Base-by-base conservation (phyloP, 1,140 invertebrate species). In the Araneus ventricosus region DNA sequence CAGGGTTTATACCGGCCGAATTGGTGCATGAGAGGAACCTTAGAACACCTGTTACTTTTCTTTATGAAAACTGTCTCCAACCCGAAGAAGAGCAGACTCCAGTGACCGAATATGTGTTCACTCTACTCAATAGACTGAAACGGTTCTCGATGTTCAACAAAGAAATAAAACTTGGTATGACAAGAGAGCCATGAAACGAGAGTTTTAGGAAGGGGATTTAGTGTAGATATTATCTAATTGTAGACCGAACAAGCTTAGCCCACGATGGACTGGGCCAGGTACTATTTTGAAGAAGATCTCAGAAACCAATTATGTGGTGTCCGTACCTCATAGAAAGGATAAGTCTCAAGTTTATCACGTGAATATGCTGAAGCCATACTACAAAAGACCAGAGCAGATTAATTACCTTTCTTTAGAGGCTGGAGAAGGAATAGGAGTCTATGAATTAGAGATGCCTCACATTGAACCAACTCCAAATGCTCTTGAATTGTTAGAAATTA, bases 21-120 rank as follows among this genome's bases (percentile, higher is more conserved):
- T 24, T 75, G 34, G 88, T 89, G 4, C 27, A 89, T 75, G 39
- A 63, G 14, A 89, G 75, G 20, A 89, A 89, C 22, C 67, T 89
- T 4, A 27, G 67, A 75, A 79, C 88, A 22, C 88, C 88, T n/a
- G 0, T 37, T 22, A 89, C 67, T 27, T 75, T 79, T 24, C 20
- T 89, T 14, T 52, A 30, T 24, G 67, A 89, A 89, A 59, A 89
- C n/a, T 79, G 67, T 7, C 17, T 89, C 2, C 8, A 89, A 45
- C 34, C 67, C 7, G 63, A 89, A 27, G 88, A 52, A 17, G 67
- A 89, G 75, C 4, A 39, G 6, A 45, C 14, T n/a, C 5, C 7
- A 24, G 37, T 70, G 22, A 75, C 63, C 27, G 88, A 79, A 37
- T 75, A 52, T 6, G 88, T 24, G 22, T 63, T 63, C 8, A 24